Evolutionary conservation across 2,113 vertebrate species (phyloP).

Genomic region (Leucopternis melanops): DNA sequence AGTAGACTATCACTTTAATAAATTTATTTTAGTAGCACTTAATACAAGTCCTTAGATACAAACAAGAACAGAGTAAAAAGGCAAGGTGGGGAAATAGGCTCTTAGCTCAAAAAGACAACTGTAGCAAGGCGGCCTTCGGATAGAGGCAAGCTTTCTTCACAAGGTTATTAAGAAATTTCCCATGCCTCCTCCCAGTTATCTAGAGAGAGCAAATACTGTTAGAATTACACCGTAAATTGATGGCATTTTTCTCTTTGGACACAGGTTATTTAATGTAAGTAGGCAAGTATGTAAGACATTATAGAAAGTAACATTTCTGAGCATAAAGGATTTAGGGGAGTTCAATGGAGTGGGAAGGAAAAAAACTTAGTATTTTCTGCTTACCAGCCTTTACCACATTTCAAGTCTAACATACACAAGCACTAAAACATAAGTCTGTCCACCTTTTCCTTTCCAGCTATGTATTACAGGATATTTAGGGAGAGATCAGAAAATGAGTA

Average conservation of each 20-base stretch:
- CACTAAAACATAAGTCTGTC: not conserved
- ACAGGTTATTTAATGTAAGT: not conserved
- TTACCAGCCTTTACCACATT: not conserved
- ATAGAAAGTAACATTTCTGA: not conserved
- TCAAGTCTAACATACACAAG: not conserved
- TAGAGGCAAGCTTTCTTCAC: not conserved
- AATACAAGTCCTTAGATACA: not conserved
- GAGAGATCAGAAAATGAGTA: not conserved
- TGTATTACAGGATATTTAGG: not conserved
- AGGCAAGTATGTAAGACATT: not conserved
- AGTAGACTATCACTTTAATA: slow-evolving; percentile 2
- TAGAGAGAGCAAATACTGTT: not conserved
- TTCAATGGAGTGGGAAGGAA: not conserved
- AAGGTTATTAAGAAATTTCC: not conserved
- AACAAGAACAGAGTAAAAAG: not conserved
- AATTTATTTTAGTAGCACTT: slow-evolving; percentile 14
- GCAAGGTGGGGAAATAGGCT: not conserved
- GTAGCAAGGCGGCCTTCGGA: not conserved
- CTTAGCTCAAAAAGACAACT: not conserved
- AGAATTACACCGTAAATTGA: not conserved
- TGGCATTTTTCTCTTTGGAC: not conserved
- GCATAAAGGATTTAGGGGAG: not conserved
- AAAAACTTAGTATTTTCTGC: not conserved
- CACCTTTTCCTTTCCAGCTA: not conserved
- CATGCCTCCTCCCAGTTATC: not conserved